Evolutionary conservation across 2,797 vertebrate species (phyloP).

Genomic region (Enteromius paludinosus): DNA sequence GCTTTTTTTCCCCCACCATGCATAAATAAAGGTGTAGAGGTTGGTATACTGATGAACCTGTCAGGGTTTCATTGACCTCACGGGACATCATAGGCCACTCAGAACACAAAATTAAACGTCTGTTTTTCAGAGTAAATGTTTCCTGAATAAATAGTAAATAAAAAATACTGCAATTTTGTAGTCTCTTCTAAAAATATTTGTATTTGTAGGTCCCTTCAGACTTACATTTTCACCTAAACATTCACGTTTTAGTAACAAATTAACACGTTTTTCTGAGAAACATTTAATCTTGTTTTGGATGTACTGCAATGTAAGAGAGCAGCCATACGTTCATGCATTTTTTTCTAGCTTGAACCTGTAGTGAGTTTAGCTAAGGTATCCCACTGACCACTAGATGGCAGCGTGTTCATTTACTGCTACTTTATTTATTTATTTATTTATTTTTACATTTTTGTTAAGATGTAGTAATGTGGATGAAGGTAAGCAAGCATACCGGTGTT

Average conservation of each 20-base stretch:
- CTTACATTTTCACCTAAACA: neutral
- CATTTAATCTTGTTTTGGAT: neutral
- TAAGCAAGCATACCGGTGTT: neutral
- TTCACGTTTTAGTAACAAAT: neutral
- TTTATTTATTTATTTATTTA: neutral
- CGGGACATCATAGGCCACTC: neutral
- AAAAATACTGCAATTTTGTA: neutral
- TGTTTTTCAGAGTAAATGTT: neutral
- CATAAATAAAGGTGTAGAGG: slow-evolving; percentile 12
- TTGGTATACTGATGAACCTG: neutral
- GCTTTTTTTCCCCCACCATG: neutral
- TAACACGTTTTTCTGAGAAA: neutral
- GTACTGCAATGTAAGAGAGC: neutral
- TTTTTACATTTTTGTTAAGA: neutral
- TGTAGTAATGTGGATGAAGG: neutral
- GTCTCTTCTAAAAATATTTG: neutral
- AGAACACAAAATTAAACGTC: neutral
- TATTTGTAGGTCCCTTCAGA: neutral
- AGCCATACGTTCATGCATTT: neutral
- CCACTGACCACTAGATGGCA: slow-evolving; percentile 37
- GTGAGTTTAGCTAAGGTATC: neutral
- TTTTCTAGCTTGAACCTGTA: neutral
- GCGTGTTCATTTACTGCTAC: slow-evolving; percentile 9
- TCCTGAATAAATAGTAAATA: neutral
- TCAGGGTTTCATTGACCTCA: slow-evolving; percentile 9